A percentile compares a stretch with the other conserved stretches of the same genome.
Evolutionary conservation across 2,113 vertebrate species (phyloP).

Genomic region (Agapornis roseicollis): DNA sequence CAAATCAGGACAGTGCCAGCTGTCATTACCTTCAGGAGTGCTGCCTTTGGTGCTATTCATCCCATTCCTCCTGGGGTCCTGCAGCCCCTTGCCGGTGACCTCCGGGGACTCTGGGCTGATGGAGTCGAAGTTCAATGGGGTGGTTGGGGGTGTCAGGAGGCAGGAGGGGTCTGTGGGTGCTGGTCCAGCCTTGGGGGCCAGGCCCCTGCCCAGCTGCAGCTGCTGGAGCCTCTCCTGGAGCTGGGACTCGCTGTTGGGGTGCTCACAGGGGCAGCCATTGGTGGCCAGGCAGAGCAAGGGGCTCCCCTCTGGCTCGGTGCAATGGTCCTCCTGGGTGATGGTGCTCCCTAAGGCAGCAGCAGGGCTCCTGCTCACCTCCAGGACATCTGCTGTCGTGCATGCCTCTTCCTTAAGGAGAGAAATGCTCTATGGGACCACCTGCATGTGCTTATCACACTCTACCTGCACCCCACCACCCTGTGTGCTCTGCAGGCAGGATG

Average conservation of each 20-base stretch:
- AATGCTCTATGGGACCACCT: background rate
- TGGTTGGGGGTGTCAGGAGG: conserved; percentile 88
- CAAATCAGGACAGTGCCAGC: background rate
- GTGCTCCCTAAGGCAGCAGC: background rate
- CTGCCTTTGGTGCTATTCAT: background rate
- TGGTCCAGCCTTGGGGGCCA: background rate
- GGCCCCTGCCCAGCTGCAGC: conserved; percentile 70
- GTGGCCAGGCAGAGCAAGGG: background rate
- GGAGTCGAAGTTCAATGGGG: conserved; percentile 79
- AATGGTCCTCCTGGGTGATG: background rate
- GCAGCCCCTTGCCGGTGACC: conserved; percentile 55
- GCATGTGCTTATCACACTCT: fast-evolving
- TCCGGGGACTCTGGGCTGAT: conserved; percentile 39
- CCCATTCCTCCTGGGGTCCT: conserved; percentile 71
- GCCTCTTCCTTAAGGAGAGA: conserved; percentile 73
- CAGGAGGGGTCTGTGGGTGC: conserved; percentile 78
- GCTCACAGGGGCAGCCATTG: background rate
- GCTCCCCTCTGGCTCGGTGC: background rate
- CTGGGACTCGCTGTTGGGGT: background rate
- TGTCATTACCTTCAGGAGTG: conserved; percentile 75
- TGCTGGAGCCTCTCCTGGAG: conserved; percentile 69
- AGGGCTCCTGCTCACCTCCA: conserved; percentile 25
- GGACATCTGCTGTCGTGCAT: conserved; percentile 51
- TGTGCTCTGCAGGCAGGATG: background rate
- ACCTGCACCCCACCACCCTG: background rate